Conservation (phyloP, 1,140 invertebrate genomes). For the Holotrichia oblita region DNA sequence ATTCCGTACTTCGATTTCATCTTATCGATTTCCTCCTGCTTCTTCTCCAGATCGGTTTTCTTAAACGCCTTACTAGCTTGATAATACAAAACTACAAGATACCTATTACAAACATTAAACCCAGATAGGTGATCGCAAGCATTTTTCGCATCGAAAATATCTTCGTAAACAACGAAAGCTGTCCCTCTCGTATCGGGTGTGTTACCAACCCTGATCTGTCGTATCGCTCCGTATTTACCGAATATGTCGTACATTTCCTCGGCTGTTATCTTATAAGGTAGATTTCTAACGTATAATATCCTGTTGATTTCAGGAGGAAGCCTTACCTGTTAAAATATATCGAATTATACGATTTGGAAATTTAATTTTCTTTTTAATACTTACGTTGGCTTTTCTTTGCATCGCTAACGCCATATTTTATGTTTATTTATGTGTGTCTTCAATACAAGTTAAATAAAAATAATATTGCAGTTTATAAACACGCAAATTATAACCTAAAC, state of each 20-base stretch:
- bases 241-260: constrained; percentile 99
- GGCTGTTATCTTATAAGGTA: constrained; percentile 99
- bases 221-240: constrained; percentile 99
- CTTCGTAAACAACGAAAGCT: constrained; percentile 99
- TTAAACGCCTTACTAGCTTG: constrained; percentile 95
- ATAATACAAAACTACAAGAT: constrained; percentile 98
- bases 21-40: constrained; percentile 96
- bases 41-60: constrained; percentile 95
- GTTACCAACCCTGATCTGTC: constrained; percentile 98
- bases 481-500: background rate
- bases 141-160: constrained; percentile 99
- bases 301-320: constrained; percentile 98
- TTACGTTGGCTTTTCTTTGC: constrained; percentile 70
- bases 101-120: constrained; percentile 99
- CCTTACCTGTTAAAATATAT: constrained; percentile 83
- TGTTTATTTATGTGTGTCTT: background rate
- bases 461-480: background rate
- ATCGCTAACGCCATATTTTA: constrained; percentile 69
- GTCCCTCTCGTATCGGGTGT: constrained; percentile 98
- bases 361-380: constrained; percentile 49
- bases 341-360: constrained; percentile 24
- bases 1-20: constrained; percentile 94
- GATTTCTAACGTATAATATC: constrained; percentile 95
- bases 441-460: too few relatives aligned
- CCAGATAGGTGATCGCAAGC: constrained; percentile 99